Conservation (phyloP, 2,888 invertebrate species). For the Actias luna region DNA sequence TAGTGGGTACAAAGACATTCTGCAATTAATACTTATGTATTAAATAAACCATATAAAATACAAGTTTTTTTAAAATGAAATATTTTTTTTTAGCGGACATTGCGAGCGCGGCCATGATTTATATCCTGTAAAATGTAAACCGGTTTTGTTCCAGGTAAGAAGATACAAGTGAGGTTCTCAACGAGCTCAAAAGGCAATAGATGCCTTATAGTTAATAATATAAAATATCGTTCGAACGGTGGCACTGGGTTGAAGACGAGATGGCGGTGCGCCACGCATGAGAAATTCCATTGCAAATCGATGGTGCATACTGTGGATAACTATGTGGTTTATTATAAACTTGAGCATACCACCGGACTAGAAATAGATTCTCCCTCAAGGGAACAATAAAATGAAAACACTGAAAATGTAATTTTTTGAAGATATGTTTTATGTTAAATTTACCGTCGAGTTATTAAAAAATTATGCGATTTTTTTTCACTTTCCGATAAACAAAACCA, state of each 20-base stretch:
- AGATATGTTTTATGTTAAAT: too few species aligned
- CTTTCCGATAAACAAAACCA: too few species aligned
- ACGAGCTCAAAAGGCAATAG: slow-evolving; percentile 27
- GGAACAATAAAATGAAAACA: not conserved
- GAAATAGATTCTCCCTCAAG: not conserved
- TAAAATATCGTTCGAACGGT: slow-evolving; percentile 32
- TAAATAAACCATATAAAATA: too few species aligned
- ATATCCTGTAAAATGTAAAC: not conserved
- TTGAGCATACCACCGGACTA: slow-evolving; percentile 23
- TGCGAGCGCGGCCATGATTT: not conserved
- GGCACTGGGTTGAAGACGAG: slow-evolving; percentile 27
- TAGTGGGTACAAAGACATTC: too few species aligned
- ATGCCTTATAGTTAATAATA: slow-evolving; percentile 25
- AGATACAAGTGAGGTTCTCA: not conserved
- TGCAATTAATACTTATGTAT: too few species aligned
- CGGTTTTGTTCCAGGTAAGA: not conserved
- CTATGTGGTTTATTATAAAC: slow-evolving; percentile 27
- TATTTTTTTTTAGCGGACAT: too few species aligned
- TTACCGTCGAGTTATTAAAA: too few species aligned
- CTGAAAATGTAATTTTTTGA: too few species aligned
- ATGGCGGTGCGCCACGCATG: slow-evolving; percentile 40
- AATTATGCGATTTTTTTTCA: too few species aligned
- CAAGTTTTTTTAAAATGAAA: too few species aligned
- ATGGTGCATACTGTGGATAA: slow-evolving; percentile 33
- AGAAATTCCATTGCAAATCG: slow-evolving; percentile 33